A percentile compares a stretch with the other conserved stretches of the same genome.
These are phyloP conservation scores for Todiramphus saurophagus DNA, from an alignment of 2,113 vertebrate genomes.

Conservation along the genomic window DNA sequence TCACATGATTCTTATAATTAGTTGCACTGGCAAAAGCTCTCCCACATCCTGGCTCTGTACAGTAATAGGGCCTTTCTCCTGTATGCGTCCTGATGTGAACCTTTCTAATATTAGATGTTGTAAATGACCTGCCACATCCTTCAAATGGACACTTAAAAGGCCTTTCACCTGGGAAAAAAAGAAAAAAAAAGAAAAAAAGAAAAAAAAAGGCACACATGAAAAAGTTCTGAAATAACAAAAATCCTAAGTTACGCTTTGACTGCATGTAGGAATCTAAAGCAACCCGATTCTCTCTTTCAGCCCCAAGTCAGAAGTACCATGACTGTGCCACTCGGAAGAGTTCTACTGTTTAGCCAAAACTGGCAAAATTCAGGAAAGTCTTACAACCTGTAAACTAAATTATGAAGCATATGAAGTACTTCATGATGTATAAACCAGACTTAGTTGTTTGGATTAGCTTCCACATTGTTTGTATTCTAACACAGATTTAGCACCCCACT, in stretches of 20 bases:
- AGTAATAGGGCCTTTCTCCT: conserved; percentile 97
- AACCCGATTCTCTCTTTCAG: background rate
- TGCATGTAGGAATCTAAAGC: background rate
- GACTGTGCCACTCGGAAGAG: background rate
- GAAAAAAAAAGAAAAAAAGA: background rate
- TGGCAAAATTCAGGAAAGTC: background rate
- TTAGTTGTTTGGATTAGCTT: background rate
- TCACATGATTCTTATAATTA: conserved; percentile 99
- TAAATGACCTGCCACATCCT: conserved; percentile 96
- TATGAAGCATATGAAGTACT: background rate
- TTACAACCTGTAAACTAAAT: background rate
- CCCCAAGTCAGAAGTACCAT: background rate
- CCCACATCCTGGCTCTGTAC: conserved; percentile 95
- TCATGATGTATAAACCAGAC: background rate
- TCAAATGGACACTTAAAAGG: conserved; percentile 97
- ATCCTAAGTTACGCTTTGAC: background rate
- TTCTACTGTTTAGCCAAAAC: background rate
- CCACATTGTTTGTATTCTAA: background rate
- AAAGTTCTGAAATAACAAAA: background rate
- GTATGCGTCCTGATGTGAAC: conserved; percentile 98
- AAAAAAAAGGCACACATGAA: background rate
- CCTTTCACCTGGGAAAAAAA: conserved; percentile 85
- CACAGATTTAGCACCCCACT: background rate
- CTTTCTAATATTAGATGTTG: conserved; percentile 98
- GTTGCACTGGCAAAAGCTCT: conserved; percentile 97